Conservation (phyloP, 2,113 vertebrate genomes). For the Alosa alosa region DNA sequence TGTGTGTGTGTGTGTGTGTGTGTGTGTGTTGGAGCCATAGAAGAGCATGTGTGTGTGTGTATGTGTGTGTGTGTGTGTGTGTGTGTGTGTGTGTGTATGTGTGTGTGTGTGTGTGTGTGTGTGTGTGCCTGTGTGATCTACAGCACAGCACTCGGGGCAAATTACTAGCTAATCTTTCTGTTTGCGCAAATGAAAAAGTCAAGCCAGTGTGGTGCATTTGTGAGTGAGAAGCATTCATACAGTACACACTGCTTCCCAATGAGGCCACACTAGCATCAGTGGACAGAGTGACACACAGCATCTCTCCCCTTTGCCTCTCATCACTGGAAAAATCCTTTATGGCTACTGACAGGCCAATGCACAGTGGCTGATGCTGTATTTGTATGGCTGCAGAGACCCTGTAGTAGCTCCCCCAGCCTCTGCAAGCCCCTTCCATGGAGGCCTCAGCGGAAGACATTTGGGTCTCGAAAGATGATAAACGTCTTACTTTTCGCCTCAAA, state of each 20-base stretch:
- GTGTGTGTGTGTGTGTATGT: background rate
- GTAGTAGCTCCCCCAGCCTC: too few relatives aligned
- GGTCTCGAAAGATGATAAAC: background rate
- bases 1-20: too few relatives aligned
- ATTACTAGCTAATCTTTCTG: background rate
- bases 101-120: background rate
- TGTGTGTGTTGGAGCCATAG: too few relatives aligned
- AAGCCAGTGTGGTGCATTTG: background rate
- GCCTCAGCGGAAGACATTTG: too few relatives aligned
- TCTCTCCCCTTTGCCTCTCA: too few relatives aligned
- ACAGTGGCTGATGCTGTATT: background rate
- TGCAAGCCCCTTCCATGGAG: too few relatives aligned
- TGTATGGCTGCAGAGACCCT: background rate
- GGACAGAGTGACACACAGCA: too few relatives aligned
- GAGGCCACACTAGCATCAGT: too few relatives aligned
- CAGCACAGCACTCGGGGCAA: background rate
- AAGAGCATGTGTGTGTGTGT: too few relatives aligned
- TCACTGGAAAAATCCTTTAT: too few relatives aligned
- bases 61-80: too few relatives aligned
- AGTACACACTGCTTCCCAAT: too few relatives aligned
- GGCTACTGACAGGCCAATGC: background rate
- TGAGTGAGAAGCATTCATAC: background rate
- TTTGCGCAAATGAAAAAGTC: background rate
- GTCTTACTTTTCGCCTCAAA: background rate
- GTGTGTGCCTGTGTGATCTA: background rate